Evolutionary conservation across 2,797 vertebrate genomes (phyloP).

Genomic region (Cyprinella venusta): DNA sequence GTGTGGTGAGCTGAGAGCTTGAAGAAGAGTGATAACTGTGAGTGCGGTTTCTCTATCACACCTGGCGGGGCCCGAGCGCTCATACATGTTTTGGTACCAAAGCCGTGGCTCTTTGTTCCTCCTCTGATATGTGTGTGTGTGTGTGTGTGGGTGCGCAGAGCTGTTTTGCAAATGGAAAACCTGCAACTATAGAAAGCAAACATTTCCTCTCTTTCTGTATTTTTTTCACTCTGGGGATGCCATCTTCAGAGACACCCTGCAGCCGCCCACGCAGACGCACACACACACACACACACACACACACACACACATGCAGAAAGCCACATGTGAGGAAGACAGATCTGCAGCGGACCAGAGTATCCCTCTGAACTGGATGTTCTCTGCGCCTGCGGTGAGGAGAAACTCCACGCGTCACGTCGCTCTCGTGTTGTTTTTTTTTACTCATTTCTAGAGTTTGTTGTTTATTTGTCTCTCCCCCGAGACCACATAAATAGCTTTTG

Average conservation of each 20-base stretch:
- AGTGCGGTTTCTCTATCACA: constrained; percentile 35
- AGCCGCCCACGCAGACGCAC: constrained; percentile 57
- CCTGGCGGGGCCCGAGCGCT: background rate
- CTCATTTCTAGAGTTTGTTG: constrained; percentile 42
- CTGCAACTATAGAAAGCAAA: constrained; percentile 57
- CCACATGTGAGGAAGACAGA: constrained; percentile 65
- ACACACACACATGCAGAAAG: constrained; percentile 19
- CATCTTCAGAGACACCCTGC: constrained; percentile 79
- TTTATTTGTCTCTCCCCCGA: constrained; percentile 52
- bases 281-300: constrained; percentile 48
- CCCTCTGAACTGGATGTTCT: constrained; percentile 72
- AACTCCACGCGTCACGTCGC: constrained; percentile 50
- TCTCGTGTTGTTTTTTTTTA: constrained; percentile 20
- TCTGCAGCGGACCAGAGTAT: constrained; percentile 63
- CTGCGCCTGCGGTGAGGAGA: constrained; percentile 56
- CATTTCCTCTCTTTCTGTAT: constrained; percentile 67
- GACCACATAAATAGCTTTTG: constrained; percentile 55
- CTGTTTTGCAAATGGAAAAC: constrained; percentile 55
- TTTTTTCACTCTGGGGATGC: constrained; percentile 81
- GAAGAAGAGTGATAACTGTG: constrained; percentile 7
- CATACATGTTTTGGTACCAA: constrained; percentile 22
- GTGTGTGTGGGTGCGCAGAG: constrained; percentile 21
- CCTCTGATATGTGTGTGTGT: constrained; percentile 34
- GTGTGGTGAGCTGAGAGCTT: constrained; percentile 26
- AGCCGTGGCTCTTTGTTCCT: constrained; percentile 26